These are phyloP conservation scores for Caenorhabditis sp. DNA, from an alignment of 2,888 invertebrate genomes.

Conservation along the genomic window DNA sequence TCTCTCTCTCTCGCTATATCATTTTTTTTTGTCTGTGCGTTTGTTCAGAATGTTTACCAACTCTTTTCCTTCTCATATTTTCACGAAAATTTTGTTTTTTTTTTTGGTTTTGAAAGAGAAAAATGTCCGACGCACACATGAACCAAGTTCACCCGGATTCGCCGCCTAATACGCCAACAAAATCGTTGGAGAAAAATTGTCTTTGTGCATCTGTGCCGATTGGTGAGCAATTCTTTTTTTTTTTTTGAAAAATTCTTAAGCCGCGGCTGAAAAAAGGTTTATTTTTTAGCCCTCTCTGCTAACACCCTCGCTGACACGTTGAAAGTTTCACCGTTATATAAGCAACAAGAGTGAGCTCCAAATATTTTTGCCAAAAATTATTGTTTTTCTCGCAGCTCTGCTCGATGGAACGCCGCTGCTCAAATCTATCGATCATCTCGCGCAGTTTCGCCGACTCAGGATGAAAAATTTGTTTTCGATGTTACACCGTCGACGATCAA, in stretches of 20 bases:
- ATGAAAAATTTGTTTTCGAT: slow-evolving; percentile 36
- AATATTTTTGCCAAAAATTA: slow-evolving; percentile 7
- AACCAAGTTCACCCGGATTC: slow-evolving; percentile 14
- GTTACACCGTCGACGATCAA: slow-evolving; percentile 10
- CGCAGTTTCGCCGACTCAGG: slow-evolving; percentile 61
- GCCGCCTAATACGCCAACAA: slow-evolving; percentile 11
- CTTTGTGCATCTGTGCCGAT: slow-evolving; percentile 1
- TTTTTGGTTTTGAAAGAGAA: background rate
- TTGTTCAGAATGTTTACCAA: too few relatives aligned
- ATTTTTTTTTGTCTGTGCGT: too few relatives aligned
- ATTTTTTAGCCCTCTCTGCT: slow-evolving; percentile 45
- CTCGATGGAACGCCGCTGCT: slow-evolving; percentile 68
- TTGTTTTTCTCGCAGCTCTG: slow-evolving; percentile 48
- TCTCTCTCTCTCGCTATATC: too few relatives aligned
- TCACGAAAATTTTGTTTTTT: too few relatives aligned
- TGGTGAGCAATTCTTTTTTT: background rate
- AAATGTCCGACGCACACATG: slow-evolving; percentile 4
- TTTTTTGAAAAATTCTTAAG: too few relatives aligned
- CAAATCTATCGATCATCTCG: slow-evolving; percentile 67
- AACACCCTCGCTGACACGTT: slow-evolving; percentile 67
- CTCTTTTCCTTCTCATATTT: too few relatives aligned
- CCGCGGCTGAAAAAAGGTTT: too few relatives aligned
- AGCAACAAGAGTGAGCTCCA: slow-evolving; percentile 65
- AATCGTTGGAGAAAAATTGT: background rate
- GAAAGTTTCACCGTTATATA: slow-evolving; percentile 68